Evolutionary conservation across 2,113 vertebrate species (phyloP).

Genomic region (Microtus pennsylvanicus): DNA sequence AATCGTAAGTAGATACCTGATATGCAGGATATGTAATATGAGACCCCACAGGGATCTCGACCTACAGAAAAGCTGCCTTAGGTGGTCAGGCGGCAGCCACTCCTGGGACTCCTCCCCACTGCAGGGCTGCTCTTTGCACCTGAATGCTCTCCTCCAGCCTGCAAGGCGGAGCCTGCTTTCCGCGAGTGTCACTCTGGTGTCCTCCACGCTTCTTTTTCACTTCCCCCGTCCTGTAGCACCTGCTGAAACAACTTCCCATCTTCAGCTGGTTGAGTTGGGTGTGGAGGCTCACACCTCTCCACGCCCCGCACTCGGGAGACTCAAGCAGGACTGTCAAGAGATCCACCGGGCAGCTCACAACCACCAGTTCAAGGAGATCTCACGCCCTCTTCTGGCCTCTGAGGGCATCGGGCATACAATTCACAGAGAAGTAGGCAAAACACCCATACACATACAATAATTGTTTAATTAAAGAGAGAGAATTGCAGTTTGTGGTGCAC

Average conservation of each 20-base stretch:
- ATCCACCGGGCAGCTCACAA: background rate
- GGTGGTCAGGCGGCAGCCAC: background rate
- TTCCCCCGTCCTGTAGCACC: background rate
- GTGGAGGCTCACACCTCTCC: background rate
- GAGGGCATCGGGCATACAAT: background rate
- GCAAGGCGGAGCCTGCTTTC: background rate
- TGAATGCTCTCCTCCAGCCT: background rate
- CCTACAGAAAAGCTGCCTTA: background rate
- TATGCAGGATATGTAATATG: background rate
- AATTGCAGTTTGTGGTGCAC: background rate
- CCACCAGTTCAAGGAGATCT: background rate
- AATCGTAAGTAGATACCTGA: too few relatives aligned
- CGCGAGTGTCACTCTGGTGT: background rate
- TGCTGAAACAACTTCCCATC: background rate
- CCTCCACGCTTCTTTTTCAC: background rate
- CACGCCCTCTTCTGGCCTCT: background rate
- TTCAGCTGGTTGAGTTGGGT: background rate
- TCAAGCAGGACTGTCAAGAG: background rate
- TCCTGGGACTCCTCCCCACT: background rate
- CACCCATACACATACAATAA: background rate
- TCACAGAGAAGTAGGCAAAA: background rate
- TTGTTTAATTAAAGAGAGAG: background rate
- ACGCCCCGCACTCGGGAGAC: background rate
- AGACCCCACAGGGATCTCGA: background rate
- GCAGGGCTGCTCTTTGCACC: background rate